A percentile compares a stretch with the other conserved stretches of the same genome.
Evolutionary conservation across 1,140 invertebrate genomes (phyloP).

Genomic region (Dreissena polymorpha): DNA sequence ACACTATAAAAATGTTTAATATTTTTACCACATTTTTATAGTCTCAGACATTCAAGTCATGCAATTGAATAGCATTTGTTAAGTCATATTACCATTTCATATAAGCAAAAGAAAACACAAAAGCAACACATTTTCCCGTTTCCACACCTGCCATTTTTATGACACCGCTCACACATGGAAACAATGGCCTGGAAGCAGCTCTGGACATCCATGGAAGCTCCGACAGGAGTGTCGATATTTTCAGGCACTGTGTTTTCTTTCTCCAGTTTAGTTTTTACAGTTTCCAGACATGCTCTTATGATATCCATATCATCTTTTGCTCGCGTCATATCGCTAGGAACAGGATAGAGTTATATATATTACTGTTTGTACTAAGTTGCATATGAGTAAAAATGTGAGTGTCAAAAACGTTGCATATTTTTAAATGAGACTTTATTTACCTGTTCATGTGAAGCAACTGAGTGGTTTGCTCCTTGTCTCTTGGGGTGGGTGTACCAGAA

Average conservation of each 20-base stretch:
- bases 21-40: no score
- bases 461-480: constrained; percentile 21
- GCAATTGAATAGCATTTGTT: background rate
- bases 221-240: constrained; percentile 30
- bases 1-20: no score
- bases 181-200: constrained; percentile 8
- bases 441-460: background rate
- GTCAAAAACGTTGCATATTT: no score
- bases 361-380: background rate
- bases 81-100: background rate
- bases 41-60: background rate
- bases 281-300: constrained; percentile 11
- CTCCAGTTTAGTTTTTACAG: constrained; percentile 18
- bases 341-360: background rate
- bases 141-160: constrained; percentile 19
- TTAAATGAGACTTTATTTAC: background rate
- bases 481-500: constrained; percentile 3
- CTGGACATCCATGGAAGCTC: background rate
- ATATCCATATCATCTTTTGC: constrained; percentile 19
- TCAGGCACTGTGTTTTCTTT: constrained; percentile 43
- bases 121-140: no score
- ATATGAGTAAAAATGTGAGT: no score
- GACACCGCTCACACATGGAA: constrained; percentile 37
- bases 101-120: background rate
- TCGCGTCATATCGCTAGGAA: constrained; percentile 29